Evolutionary conservation across 1,140 invertebrate species (phyloP), one percentile per base, ranked within the genome.

Genomic region (Propsilocerus akamusi): DNA sequence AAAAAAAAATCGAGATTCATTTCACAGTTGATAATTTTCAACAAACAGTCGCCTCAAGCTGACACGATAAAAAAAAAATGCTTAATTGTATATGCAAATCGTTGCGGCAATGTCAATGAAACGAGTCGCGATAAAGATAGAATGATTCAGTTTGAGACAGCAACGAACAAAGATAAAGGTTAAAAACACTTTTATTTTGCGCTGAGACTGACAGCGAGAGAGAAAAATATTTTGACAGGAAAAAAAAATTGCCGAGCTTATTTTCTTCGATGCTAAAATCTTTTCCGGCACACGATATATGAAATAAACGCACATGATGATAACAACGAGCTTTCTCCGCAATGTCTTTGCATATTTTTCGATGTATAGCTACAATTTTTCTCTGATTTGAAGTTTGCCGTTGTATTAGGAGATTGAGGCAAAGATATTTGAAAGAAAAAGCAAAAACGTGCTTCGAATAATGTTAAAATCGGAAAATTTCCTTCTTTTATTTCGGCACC

Each of bases 391-490:
- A n/a, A n/a, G n/a, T n/a, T n/a, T n/a, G n/a, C n/a, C n/a, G n/a
- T n/a, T n/a, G n/a, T n/a, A n/a, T n/a, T n/a, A n/a, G n/a, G n/a
- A n/a, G n/a, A n/a, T n/a, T n/a, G n/a, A 37, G 7, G 6, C 3
- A 14, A 41, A 41, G 14, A 41, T 17, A 17, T 20, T 14, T 30
- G 17, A 17, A 41, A 41, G 34, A 41, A 41, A 41, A 20, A 41
- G 34, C n/a, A 41, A 41, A 41, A 17, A 41, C 34, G 34, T 41
- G 34, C 34, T 20, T 17, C 17, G 34, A 14, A 41, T 41, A 41
- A 41, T 41, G 22, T 41, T 41, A 41, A 41, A 41, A 41, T 41
- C n/a, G n/a, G n/a, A n/a, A n/a, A n/a, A n/a, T n/a, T n/a, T n/a
- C n/a, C n/a, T n/a, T n/a, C n/a, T n/a, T n/a, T n/a, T n/a, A n/a